Evolutionary conservation across 2,888 invertebrate species (phyloP).

Genomic region (Isotomurus palustris): DNA sequence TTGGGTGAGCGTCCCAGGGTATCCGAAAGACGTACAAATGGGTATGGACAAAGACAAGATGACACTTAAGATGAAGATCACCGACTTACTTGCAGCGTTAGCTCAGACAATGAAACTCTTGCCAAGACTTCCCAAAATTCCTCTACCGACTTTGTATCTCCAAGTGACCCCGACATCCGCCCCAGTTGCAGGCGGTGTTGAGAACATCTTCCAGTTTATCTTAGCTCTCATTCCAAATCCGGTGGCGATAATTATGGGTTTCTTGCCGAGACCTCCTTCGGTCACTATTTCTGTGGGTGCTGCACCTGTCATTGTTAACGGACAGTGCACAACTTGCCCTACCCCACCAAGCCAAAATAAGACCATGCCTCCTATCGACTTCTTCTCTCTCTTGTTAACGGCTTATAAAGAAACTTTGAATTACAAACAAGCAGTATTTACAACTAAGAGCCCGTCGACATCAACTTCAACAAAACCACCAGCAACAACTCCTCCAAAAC

Average conservation of each 20-base stretch:
- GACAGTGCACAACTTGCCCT: neutral
- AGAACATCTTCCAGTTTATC: conserved; percentile 35
- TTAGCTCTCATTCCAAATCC: conserved; percentile 26
- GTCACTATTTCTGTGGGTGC: conserved; percentile 29
- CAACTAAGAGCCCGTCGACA: neutral
- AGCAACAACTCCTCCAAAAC: neutral
- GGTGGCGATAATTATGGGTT: conserved; percentile 18
- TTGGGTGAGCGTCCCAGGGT: conserved; percentile 24
- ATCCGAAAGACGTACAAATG: conserved; percentile 16
- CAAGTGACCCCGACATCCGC: conserved; percentile 20
- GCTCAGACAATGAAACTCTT: conserved; percentile 18
- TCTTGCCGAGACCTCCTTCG: conserved; percentile 19
- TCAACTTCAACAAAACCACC: conserved; percentile 4
- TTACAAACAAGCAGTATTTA: conserved; percentile 1
- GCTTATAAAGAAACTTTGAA: conserved; percentile 13
- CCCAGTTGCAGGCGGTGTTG: conserved; percentile 22
- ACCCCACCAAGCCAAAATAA: neutral
- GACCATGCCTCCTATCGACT: conserved; percentile 21
- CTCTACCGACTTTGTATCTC: conserved; percentile 33
- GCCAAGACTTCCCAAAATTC: conserved; percentile 28
- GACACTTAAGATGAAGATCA: conserved; percentile 23
- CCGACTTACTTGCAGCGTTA: conserved; percentile 21
- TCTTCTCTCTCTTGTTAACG: conserved; percentile 25
- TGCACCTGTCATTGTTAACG: conserved; percentile 7
- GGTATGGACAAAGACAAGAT: conserved; percentile 13